Percentiles rank a stretch among this genome's conserved stretches.
phyloP scores from a whole-genome alignment of 2,797 vertebrate species.

The Pempheris klunzingeri region DNA sequence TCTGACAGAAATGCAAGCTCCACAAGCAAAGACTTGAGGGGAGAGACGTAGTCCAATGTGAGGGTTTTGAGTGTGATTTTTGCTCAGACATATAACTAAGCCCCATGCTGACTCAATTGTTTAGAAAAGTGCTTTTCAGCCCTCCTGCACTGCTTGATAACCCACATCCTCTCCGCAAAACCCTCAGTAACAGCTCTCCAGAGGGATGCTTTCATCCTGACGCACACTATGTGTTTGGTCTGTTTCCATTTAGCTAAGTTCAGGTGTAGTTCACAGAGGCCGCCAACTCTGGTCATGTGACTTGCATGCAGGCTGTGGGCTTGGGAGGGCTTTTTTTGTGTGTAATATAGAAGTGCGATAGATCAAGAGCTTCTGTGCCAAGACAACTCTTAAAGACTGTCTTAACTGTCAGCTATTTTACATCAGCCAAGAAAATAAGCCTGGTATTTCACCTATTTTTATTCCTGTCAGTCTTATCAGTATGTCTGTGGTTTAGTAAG shows the following conservation, averaged over 20 bases:
- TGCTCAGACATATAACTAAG: constrained; percentile 44
- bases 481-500: constrained; percentile 41
- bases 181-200: constrained; percentile 71
- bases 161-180: constrained; percentile 75
- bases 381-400: constrained; percentile 38
- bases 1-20: constrained; percentile 8
- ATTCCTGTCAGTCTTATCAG: constrained; percentile 57
- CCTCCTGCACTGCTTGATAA: constrained; percentile 67
- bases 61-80: constrained; percentile 32
- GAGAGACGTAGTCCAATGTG: constrained; percentile 17
- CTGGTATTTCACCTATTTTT: constrained; percentile 57
- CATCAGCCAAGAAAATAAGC: constrained; percentile 48
- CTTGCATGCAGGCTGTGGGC: constrained; percentile 62
- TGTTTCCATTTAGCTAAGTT: constrained; percentile 84
- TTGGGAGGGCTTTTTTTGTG: constrained; percentile 69
- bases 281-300: constrained; percentile 76
- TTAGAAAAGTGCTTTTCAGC: constrained; percentile 53
- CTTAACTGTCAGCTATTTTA: constrained; percentile 58
- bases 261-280: constrained; percentile 83
- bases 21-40: constrained; percentile 23
- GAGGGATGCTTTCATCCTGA: constrained; percentile 84
- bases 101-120: constrained; percentile 63
- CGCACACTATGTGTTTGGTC: constrained; percentile 82
- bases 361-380: constrained; percentile 61
- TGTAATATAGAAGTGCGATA: constrained; percentile 66